A percentile compares a stretch with the other conserved stretches of the same genome.
phyloP scores from a whole-genome alignment of 2,888 invertebrate genomes.

The Carterocephalus palaemon region DNA sequence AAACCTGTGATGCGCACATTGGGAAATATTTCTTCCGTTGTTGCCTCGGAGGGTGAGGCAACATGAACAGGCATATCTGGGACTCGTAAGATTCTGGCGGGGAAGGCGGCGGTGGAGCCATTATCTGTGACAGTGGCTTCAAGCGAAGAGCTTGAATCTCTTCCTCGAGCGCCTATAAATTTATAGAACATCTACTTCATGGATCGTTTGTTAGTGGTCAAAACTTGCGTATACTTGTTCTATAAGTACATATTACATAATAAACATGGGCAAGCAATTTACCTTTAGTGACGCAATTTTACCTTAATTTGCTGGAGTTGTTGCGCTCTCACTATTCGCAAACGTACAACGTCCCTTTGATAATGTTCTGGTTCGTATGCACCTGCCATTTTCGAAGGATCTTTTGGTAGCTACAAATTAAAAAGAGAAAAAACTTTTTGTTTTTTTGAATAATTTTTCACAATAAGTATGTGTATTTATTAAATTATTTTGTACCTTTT shows the following conservation, averaged over 20 bases:
- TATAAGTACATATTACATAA: no score
- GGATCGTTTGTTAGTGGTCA: no score
- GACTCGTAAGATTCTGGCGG: constrained; percentile 40
- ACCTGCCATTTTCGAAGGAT: constrained; percentile 49
- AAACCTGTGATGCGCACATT: constrained; percentile 56
- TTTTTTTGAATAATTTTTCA: constrained; percentile 4
- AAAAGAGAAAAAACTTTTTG: constrained; percentile 5
- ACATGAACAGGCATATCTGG: constrained; percentile 46
- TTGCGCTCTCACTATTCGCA: constrained; percentile 63
- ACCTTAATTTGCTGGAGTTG: constrained; percentile 76
- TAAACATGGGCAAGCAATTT: not conserved
- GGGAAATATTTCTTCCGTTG: constrained; percentile 59
- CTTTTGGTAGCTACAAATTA: constrained; percentile 42
- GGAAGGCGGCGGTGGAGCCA: constrained; percentile 26
- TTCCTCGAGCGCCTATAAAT: constrained; percentile 48
- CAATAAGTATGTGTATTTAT: no score
- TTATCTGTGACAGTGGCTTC: constrained; percentile 50
- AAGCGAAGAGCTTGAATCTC: constrained; percentile 56
- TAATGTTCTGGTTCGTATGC: constrained; percentile 56
- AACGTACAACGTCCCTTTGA: constrained; percentile 63
- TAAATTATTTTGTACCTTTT: constrained; percentile 45
- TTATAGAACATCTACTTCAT: no score
- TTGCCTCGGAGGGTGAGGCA: constrained; percentile 37
- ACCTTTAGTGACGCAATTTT: no score
- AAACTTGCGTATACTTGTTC: no score